phyloP scores from a whole-genome alignment of 2,113 vertebrate species.

The Hipposideros armiger region DNA sequence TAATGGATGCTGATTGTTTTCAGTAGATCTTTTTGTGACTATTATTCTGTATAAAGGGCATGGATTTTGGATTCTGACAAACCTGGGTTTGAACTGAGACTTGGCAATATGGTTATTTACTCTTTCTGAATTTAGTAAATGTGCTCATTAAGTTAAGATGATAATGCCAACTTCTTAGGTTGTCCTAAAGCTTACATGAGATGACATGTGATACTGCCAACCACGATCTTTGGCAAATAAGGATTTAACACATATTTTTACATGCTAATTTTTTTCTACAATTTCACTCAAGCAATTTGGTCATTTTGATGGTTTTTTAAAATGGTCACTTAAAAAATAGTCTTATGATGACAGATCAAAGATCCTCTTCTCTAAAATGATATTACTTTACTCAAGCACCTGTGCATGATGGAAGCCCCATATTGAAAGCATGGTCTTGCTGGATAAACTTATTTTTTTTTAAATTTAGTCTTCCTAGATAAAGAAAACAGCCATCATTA shows the following conservation, averaged over 20 bases:
- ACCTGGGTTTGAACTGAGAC: background rate
- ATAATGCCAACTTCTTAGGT: background rate
- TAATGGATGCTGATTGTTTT: background rate
- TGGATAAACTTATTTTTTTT: background rate
- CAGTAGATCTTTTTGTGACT: background rate
- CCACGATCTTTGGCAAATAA: background rate
- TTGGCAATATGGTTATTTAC: background rate
- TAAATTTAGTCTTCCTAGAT: constrained; percentile 5
- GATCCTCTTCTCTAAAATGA: background rate
- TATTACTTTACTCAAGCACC: no score
- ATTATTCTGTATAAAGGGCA: background rate
- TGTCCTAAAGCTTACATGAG: background rate
- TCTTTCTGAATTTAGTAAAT: background rate
- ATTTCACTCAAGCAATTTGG: background rate
- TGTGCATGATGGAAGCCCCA: background rate
- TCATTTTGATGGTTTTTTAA: background rate
- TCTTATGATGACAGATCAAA: background rate
- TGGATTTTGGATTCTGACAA: background rate
- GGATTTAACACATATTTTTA: background rate
- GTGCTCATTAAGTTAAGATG: background rate
- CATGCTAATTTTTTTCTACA: background rate
- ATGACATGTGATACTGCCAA: background rate
- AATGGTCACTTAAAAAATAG: constrained; percentile 4
- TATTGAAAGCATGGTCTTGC: fast-evolving
- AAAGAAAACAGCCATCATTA: constrained; percentile 12